Conservation (phyloP, 2,113 vertebrate genomes). For the Cavia aperea region DNA sequence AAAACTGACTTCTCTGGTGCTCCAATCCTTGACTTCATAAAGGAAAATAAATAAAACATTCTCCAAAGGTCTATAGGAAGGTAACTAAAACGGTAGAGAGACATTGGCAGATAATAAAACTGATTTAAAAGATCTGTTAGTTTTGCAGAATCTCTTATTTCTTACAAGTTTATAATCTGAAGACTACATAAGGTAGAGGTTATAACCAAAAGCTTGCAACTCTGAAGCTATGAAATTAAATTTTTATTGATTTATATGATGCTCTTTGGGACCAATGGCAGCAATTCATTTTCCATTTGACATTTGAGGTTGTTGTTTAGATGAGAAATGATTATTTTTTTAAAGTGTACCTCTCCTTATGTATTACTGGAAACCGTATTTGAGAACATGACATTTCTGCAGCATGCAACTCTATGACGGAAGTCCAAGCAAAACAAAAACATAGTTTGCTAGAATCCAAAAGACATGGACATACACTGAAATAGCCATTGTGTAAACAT, state of each 20-base stretch:
- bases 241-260: conserved; percentile 59
- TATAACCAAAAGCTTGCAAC: conserved; percentile 41
- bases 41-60: not conserved
- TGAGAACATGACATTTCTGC: conserved; percentile 19
- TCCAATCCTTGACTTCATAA: conserved; percentile 15
- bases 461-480: not conserved
- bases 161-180: conserved; percentile 30
- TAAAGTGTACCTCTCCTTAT: not conserved
- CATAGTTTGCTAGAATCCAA: not conserved
- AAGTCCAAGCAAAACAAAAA: not conserved
- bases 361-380: conserved; percentile 42
- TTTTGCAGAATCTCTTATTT: conserved; percentile 46
- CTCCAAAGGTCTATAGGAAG: conserved; percentile 15
- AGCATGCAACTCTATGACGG: conserved; percentile 32
- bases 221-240: conserved; percentile 49
- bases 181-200: conserved; percentile 35
- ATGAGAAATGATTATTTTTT: conserved; percentile 58
- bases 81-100: conserved; percentile 21
- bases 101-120: not conserved
- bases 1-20: not conserved
- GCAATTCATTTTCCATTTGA: conserved; percentile 40
- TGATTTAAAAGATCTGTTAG: conserved; percentile 8
- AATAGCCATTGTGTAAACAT: conserved; percentile 19
- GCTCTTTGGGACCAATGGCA: conserved; percentile 3
- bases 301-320: conserved; percentile 8